These are phyloP conservation scores for Marisa cornuarietis DNA, from an alignment of 1,140 invertebrate species.

Conservation along the genomic window DNA sequence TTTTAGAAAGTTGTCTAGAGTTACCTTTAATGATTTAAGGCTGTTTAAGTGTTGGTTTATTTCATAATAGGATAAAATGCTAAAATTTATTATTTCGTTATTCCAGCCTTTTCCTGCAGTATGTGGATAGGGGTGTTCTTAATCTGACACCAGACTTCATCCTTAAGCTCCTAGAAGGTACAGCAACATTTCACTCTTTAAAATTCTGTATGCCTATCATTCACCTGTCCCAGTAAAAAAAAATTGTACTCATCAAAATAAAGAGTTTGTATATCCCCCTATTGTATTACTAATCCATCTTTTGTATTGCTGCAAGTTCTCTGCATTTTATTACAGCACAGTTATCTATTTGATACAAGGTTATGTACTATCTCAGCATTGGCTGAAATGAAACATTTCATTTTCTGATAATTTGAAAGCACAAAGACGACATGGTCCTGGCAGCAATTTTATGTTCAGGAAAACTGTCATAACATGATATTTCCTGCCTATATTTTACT, in stretches of 20 bases:
- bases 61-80: too few species aligned
- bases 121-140: slow-evolving; percentile 51
- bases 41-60: too few species aligned
- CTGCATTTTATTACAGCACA: neutral
- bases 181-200: neutral
- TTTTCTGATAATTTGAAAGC: too few species aligned
- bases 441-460: too few species aligned
- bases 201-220: neutral
- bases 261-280: neutral
- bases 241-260: neutral
- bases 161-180: slow-evolving; percentile 49
- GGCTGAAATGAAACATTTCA: too few species aligned
- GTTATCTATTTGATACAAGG: too few species aligned
- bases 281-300: neutral
- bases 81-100: slow-evolving; percentile 1
- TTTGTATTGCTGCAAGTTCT: neutral
- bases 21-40: too few species aligned
- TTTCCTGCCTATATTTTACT: too few species aligned
- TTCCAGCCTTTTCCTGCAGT: slow-evolving; percentile 56
- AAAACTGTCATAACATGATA: too few species aligned
- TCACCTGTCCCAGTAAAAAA: neutral
- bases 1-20: too few species aligned
- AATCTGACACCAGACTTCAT: slow-evolving; percentile 54
- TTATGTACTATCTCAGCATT: too few species aligned
- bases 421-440: too few species aligned